Percentiles rank a stretch among this genome's conserved stretches.
Conservation (phyloP, 2,113 vertebrate genomes). For the Fregetta grallaria region DNA sequence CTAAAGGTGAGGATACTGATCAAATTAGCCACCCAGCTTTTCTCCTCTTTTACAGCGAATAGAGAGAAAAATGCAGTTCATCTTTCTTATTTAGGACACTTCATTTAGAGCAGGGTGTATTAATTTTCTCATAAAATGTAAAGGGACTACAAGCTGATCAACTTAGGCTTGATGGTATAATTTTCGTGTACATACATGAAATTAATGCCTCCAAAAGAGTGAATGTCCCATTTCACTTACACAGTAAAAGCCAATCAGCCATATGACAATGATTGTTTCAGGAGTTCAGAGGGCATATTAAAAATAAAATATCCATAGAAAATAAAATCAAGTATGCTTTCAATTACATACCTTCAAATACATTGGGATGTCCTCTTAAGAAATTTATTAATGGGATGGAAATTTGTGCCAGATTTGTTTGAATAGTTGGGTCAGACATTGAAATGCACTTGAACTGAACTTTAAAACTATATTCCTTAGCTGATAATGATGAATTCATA, state of each 20-base stretch:
- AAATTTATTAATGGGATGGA: not conserved
- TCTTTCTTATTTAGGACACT: not conserved
- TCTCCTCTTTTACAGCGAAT: not conserved
- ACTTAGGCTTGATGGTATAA: not conserved
- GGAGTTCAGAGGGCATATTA: not conserved
- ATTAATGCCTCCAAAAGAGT: not conserved
- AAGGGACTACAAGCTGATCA: not conserved
- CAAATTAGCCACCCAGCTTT: not conserved
- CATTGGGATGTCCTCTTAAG: not conserved
- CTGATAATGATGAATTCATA: not conserved
- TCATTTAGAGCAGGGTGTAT: not conserved
- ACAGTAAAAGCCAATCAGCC: rapidly evolving
- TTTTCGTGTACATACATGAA: not conserved
- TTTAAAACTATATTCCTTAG: not conserved
- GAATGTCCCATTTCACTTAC: not conserved
- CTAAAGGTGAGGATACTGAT: not conserved
- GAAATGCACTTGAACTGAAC: not conserved
- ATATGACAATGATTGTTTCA: not conserved
- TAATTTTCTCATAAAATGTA: not conserved
- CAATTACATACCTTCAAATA: not conserved
- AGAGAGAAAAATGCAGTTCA: not conserved
- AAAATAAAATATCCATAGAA: not conserved
- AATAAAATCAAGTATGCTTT: not conserved
- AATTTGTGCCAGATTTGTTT: not conserved
- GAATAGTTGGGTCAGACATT: not conserved